Evolutionary conservation across 1,140 invertebrate species (phyloP).

Genomic region (Saccostrea echinata): DNA sequence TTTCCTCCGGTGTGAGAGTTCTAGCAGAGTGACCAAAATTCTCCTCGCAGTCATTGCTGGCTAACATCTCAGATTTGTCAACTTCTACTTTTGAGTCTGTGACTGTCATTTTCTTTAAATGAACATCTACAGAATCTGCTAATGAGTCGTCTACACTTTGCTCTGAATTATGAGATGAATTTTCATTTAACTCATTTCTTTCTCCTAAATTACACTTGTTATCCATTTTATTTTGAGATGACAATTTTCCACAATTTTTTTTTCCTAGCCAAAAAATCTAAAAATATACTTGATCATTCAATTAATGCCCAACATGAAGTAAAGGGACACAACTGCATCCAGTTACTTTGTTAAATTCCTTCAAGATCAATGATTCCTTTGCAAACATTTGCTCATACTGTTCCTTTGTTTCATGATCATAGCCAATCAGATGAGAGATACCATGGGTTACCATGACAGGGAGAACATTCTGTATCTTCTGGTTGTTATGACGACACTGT

Average conservation of each 20-base stretch:
- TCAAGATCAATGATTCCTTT: constrained; percentile 60
- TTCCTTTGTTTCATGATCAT: constrained; percentile 66
- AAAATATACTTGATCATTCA: not conserved
- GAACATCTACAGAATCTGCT: not conserved
- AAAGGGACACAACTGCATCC: constrained; percentile 63
- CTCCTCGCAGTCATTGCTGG: not conserved
- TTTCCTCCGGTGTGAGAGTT: constrained; percentile 69
- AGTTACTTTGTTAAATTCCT: constrained; percentile 62
- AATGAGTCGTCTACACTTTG: not conserved
- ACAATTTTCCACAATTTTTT: not conserved
- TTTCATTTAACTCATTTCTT: not conserved
- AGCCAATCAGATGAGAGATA: constrained; percentile 67
- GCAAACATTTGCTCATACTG: constrained; percentile 64
- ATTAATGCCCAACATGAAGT: constrained; percentile 61
- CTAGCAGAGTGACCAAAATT: constrained; percentile 4
- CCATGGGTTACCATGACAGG: constrained; percentile 68
- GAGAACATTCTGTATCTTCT: constrained; percentile 59
- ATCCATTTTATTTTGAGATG: not conserved
- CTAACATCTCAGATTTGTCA: not conserved
- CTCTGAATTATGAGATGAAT: not conserved
- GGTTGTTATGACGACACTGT: constrained; percentile 47
- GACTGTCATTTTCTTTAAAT: constrained; percentile 1
- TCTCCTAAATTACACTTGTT: not conserved
- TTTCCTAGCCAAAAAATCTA: too few relatives aligned
- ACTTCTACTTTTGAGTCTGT: not conserved